Conservation (phyloP, 64 coral and sea anemone species). For the Dendrophyllia cribrosa region DNA sequence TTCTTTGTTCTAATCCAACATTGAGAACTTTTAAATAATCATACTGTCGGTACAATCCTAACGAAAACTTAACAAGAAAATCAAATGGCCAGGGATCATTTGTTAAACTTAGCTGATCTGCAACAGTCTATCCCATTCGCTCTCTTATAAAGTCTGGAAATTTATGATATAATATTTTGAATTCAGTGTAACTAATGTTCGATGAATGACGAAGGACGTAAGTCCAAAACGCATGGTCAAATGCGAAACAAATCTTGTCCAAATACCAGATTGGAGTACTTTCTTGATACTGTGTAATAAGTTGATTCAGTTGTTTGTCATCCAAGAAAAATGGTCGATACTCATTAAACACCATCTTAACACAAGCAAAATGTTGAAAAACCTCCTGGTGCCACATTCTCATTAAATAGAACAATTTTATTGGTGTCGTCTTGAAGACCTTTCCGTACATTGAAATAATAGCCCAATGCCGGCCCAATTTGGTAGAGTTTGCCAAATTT, state of each 20-base stretch:
- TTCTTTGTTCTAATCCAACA: constrained; percentile 9
- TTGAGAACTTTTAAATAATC: constrained; percentile 22
- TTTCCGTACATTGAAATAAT: no score
- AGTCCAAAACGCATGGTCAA: neutral
- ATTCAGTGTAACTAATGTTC: neutral
- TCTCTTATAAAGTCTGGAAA: constrained; percentile 10
- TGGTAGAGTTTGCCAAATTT: no score
- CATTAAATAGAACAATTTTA: neutral
- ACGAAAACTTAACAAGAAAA: neutral
- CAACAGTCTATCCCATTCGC: neutral
- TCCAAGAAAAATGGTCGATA: neutral
- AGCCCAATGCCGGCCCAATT: no score
- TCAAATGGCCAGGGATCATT: neutral
- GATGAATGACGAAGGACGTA: neutral
- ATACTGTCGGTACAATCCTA: constrained; percentile 12
- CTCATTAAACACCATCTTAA: neutral
- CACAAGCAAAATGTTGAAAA: neutral
- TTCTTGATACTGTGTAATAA: neutral
- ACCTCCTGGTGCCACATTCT: constrained; percentile 9
- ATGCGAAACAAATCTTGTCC: neutral
- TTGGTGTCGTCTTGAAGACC: neutral
- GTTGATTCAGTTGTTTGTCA: neutral
- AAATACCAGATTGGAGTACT: neutral
- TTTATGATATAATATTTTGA: neutral
- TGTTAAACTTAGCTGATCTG: neutral